These are phyloP conservation scores for Myotis myotis DNA, from an alignment of 2,797 vertebrate genomes.

Conservation along the genomic window DNA sequence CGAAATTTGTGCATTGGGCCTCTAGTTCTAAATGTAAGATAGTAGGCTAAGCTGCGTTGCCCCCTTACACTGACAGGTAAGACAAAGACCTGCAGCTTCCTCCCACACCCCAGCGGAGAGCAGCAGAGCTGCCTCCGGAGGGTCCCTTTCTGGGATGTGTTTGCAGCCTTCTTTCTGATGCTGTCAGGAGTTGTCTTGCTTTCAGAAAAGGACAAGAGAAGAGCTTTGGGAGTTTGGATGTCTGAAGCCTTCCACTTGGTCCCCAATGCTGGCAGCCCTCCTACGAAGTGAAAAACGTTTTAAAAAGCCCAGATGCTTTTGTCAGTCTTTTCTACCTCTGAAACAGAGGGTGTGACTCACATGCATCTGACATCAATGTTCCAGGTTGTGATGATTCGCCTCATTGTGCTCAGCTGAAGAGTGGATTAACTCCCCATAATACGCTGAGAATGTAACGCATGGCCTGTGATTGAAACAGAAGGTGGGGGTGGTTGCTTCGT, in stretches of 20 bases:
- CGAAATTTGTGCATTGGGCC: too few relatives aligned
- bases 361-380: background rate
- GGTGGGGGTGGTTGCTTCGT: background rate
- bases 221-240: background rate
- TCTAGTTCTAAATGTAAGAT: background rate
- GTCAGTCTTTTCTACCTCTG: constrained; percentile 38
- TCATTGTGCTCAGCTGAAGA: background rate
- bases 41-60: background rate
- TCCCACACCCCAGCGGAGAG: background rate
- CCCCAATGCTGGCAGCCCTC: background rate
- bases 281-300: background rate
- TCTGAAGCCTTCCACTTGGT: background rate
- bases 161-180: background rate
- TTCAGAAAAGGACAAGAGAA: background rate
- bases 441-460: background rate
- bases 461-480: constrained; percentile 19
- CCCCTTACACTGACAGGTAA: background rate
- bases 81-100: background rate
- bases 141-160: background rate
- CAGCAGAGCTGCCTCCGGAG: background rate
- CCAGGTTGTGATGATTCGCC: constrained; percentile 20
- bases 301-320: constrained; percentile 37
- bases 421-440: background rate
- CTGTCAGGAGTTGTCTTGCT: background rate
- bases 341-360: constrained; percentile 48